Conservation (phyloP, 1,140 invertebrate genomes). For the Saccostrea glomerata region DNA sequence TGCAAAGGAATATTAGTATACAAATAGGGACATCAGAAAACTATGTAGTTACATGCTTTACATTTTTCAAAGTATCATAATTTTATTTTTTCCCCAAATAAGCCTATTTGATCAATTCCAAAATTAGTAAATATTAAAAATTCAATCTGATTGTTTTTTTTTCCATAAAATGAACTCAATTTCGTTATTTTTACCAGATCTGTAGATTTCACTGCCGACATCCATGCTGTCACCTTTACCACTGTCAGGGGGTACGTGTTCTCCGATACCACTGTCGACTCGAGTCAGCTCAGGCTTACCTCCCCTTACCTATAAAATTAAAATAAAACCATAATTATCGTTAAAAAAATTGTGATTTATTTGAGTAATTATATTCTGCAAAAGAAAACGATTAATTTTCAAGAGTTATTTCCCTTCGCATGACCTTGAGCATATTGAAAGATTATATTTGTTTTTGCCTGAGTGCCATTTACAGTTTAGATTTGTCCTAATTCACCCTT, state of each 20-base stretch:
- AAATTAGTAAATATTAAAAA: background rate
- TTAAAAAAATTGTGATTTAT: too few species aligned
- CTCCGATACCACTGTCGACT: slow-evolving; percentile 25
- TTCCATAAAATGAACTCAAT: too few species aligned
- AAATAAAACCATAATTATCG: background rate
- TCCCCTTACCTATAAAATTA: background rate
- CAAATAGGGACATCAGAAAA: too few species aligned
- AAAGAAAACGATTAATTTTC: background rate
- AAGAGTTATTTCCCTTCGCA: background rate
- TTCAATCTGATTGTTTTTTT: background rate
- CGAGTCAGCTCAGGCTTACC: slow-evolving; percentile 4
- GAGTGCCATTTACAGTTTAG: slow-evolving; percentile 16
- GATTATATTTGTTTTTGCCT: background rate
- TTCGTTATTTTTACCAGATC: background rate
- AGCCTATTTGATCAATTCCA: too few species aligned
- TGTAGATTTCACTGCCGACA: slow-evolving; percentile 27
- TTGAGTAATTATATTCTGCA: too few species aligned
- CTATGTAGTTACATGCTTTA: too few species aligned
- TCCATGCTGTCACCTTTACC: slow-evolving; percentile 14
- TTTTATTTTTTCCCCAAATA: too few species aligned
- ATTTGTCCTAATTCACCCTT: slow-evolving; percentile 27
- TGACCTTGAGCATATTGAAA: background rate
- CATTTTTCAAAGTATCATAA: too few species aligned
- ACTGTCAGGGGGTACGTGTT: slow-evolving; percentile 33
- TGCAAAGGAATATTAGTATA: too few species aligned